A percentile compares a stretch with the other conserved stretches of the same genome.
These are phyloP conservation scores for Tricholaema leucomelas DNA, from an alignment of 2,113 vertebrate species.

Conservation along the genomic window DNA sequence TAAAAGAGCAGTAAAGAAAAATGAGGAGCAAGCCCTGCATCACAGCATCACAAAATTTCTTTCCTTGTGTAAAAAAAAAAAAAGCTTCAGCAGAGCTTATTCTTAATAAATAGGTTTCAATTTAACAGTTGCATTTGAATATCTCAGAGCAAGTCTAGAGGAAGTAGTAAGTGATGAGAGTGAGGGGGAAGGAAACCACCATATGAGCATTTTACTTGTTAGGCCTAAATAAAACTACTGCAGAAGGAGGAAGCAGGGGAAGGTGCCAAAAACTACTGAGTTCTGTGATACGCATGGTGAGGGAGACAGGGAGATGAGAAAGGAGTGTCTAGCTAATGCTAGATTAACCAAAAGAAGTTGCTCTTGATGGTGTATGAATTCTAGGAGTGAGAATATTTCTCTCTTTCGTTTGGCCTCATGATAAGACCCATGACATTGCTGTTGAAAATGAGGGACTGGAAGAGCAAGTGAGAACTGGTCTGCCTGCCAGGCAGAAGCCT, in stretches of 20 bases:
- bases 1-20: conserved; percentile 15
- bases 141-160: neutral
- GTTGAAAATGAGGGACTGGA: conserved; percentile 29
- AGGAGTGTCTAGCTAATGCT: conserved; percentile 37
- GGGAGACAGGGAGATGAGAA: conserved; percentile 31
- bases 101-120: neutral
- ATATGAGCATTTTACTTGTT: neutral
- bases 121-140: neutral
- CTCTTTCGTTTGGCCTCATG: conserved; percentile 31
- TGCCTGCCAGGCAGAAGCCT: neutral
- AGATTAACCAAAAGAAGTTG: neutral
- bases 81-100: neutral
- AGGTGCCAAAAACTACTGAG: conserved; percentile 3
- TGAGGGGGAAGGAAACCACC: neutral
- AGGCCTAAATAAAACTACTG: neutral
- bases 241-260: neutral
- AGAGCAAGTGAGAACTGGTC: neutral
- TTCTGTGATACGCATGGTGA: neutral
- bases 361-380: conserved; percentile 21
- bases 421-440: neutral
- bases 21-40: neutral
- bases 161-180: neutral
- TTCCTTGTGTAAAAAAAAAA: neutral
- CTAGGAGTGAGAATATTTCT: conserved; percentile 32
- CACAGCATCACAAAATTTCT: neutral